phyloP scores from a whole-genome alignment of 2,888 invertebrate genomes.

The Nymphalis urticae region DNA sequence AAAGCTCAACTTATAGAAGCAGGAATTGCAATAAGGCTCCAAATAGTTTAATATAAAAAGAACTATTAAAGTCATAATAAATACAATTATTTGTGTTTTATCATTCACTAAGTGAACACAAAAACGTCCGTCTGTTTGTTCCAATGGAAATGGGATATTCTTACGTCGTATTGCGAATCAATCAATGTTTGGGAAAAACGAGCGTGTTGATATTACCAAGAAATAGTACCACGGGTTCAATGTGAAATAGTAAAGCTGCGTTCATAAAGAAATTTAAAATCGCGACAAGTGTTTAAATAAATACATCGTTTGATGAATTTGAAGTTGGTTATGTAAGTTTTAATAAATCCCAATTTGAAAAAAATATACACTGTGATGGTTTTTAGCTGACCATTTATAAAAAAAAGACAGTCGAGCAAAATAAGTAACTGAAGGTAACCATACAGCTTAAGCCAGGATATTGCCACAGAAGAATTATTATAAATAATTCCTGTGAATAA shows the following conservation, averaged over 20 bases:
- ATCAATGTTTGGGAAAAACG: slow-evolving; percentile 25
- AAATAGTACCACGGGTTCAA: slow-evolving; percentile 17
- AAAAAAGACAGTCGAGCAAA: neutral
- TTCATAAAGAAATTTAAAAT: neutral
- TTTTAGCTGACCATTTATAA: too few species aligned
- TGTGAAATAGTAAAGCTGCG: neutral
- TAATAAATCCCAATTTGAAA: neutral
- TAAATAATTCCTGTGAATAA: too few species aligned
- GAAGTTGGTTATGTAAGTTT: neutral
- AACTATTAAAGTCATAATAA: too few species aligned
- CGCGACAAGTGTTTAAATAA: neutral
- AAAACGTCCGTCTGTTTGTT: neutral
- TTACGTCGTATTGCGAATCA: slow-evolving; percentile 12
- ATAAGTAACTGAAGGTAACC: too few species aligned
- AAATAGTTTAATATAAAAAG: too few species aligned
- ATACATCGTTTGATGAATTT: too few species aligned
- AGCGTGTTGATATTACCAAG: slow-evolving; percentile 13
- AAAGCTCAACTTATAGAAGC: too few species aligned
- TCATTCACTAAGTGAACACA: neutral
- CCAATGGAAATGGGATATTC: too few species aligned
- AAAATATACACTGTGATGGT: neutral
- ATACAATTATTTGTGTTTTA: neutral
- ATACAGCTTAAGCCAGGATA: too few species aligned
- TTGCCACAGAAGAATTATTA: too few species aligned
- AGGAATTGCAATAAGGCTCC: too few species aligned